phyloP scores from a whole-genome alignment of 37 sponge, comb jelly and placozoan genomes.

The Cliona cf. orientalis region DNA sequence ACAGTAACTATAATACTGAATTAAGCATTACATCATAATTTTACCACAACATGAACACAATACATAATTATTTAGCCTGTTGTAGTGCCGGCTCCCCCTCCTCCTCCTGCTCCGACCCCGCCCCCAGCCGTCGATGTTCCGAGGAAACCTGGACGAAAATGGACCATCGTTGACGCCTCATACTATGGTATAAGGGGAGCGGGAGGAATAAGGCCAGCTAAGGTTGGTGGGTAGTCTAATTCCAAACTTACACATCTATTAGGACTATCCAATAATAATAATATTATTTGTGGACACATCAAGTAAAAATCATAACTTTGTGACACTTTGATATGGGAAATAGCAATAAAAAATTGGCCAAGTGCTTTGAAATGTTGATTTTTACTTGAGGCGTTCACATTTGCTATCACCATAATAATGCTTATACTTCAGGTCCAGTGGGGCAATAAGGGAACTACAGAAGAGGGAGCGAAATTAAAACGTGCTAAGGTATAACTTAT shows the following conservation, averaged over 20 bases:
- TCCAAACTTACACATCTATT: too few relatives aligned
- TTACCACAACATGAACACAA: too few relatives aligned
- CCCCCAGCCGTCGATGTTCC: constrained; percentile 2
- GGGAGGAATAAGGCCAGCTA: constrained; percentile 47
- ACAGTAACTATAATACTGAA: too few relatives aligned
- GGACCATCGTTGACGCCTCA: constrained; percentile 56
- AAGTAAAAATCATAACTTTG: too few relatives aligned
- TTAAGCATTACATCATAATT: too few relatives aligned
- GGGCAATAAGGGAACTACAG: constrained; percentile 65
- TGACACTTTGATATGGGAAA: too few relatives aligned
- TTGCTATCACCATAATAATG: background rate
- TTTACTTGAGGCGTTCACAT: background rate
- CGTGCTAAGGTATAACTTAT: constrained; percentile 45
- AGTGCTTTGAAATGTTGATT: too few relatives aligned
- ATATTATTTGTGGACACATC: too few relatives aligned
- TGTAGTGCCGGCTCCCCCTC: background rate
- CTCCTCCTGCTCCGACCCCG: background rate
- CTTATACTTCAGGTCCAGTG: constrained; percentile 64
- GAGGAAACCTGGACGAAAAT: constrained; percentile 18
- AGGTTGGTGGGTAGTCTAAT: too few relatives aligned
- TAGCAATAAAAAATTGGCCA: background rate
- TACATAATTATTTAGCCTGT: too few relatives aligned
- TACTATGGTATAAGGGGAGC: constrained; percentile 53
- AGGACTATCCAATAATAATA: too few relatives aligned
- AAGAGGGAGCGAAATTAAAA: constrained; percentile 50